Evolutionary conservation across 2,888 invertebrate species (phyloP), one percentile per base, ranked within the genome.

Genomic region (Macrophya alboannulata): DNA sequence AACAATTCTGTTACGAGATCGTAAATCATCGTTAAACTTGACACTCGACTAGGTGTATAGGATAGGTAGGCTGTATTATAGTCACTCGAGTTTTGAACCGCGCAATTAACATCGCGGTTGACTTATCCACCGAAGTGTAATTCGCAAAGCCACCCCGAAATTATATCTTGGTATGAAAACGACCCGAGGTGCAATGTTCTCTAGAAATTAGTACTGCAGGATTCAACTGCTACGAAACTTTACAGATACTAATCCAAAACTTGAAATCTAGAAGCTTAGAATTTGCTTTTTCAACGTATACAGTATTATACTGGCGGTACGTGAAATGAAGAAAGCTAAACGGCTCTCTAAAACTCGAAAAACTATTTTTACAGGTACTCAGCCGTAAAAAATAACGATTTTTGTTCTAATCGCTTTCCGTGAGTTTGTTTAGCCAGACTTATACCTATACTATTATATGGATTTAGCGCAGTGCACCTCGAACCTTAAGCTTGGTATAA

Each of bases 101-200:
- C 83, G 83, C 83, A 83, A 83, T 68, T 83, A 68, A 83, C 83
- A 40, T 45, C 25, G 55, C 48, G 65, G 68, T 71, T 65, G 43
- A 48, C 83, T 51, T 77, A 48, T 83, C 68, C 48, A 68, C 65
- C 83, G 37, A 83, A 83, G 25, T 31, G n/a, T 83, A 68, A 83
- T 68, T 83, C 71, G 12, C 83, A 71, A 83, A 68, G 31, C 83
- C 65, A 51, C 68, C 25, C 65, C 12, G 9, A 68, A 71, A 83
- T 83, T 68, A 71, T 31, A 17, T 12, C 40, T 83, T 48, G 17
- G 25, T n/a, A n/a, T 68, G 48, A 37, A 81, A 62, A 62, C 43
- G 62, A 81, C 62, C 51, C 12, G 55, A n/a, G n/a, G 17, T 74
- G 72, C 45, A 21, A 74, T 74, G 72, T 74, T 25, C 72, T 45